These are phyloP conservation scores for Mobula birostris DNA, from an alignment of 2,113 vertebrate species.

Conservation along the genomic window DNA sequence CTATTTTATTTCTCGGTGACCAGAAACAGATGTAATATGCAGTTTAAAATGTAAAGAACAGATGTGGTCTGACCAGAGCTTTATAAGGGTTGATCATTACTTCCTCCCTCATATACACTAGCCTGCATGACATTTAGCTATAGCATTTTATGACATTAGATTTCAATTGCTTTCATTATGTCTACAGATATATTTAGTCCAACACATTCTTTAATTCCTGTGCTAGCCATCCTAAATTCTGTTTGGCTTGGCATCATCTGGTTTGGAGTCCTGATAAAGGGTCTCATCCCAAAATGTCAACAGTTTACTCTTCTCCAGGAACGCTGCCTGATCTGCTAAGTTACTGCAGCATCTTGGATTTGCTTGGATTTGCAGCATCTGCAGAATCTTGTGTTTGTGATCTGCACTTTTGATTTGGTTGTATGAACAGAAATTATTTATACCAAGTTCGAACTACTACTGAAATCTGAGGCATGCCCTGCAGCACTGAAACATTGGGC, in stretches of 20 bases:
- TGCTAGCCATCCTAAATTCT: neutral
- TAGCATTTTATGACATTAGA: neutral
- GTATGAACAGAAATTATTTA: neutral
- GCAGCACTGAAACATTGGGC: neutral
- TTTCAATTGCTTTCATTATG: neutral
- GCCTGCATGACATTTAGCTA: neutral
- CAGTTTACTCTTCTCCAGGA: too few relatives aligned
- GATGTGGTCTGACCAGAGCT: neutral
- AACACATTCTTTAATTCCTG: neutral
- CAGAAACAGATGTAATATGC: neutral
- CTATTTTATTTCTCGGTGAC: neutral
- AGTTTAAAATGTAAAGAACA: neutral
- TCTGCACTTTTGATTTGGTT: neutral
- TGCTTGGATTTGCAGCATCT: too few relatives aligned
- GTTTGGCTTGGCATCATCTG: neutral
- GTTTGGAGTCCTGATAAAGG: too few relatives aligned
- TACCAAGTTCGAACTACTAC: neutral
- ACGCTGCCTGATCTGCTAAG: too few relatives aligned
- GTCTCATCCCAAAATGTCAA: too few relatives aligned
- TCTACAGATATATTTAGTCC: neutral
- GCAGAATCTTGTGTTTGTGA: too few relatives aligned
- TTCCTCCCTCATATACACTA: neutral
- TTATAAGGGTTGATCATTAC: neutral
- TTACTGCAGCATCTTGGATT: too few relatives aligned
- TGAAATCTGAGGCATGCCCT: neutral